These are phyloP conservation scores for Drosophila acutilabella DNA, from an alignment of 2,888 invertebrate species.

Conservation along the genomic window DNA sequence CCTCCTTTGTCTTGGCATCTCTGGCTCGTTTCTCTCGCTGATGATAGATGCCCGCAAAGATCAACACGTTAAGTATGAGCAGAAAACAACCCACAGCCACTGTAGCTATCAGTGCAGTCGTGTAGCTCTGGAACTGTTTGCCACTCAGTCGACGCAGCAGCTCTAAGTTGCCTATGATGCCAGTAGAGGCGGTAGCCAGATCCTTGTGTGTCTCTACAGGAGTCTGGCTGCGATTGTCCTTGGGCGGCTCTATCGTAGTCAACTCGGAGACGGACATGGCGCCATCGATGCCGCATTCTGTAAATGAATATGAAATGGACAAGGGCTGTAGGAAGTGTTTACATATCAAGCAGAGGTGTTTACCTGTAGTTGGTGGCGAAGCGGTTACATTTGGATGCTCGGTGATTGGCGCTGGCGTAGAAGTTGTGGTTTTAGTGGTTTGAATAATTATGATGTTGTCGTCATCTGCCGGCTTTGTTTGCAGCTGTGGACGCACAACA, in stretches of 20 bases:
- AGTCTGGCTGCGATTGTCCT: conserved; percentile 80
- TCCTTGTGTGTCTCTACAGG: conserved; percentile 77
- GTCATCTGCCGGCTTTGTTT: conserved; percentile 80
- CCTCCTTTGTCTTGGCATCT: conserved; percentile 91
- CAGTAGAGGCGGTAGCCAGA: conserved; percentile 82
- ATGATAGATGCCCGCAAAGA: conserved; percentile 95
- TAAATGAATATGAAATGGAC: too few species aligned
- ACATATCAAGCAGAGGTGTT: conserved; percentile 27
- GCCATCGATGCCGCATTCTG: conserved; percentile 80
- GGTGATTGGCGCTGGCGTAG: conserved; percentile 78
- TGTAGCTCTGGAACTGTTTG: conserved; percentile 94
- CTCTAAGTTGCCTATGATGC: conserved; percentile 87
- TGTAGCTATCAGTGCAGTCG: conserved; percentile 94
- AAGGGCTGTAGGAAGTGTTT: too few species aligned
- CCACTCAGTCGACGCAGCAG: conserved; percentile 90
- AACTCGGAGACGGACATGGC: conserved; percentile 80
- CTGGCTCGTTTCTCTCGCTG: conserved; percentile 89
- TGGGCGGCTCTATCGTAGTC: conserved; percentile 83
- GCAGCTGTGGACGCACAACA: conserved; percentile 90
- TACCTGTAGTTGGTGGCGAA: conserved; percentile 83
- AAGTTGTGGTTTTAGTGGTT: conserved; percentile 63
- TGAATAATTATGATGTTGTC: conserved; percentile 82
- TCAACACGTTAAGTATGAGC: conserved; percentile 92
- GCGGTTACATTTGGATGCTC: conserved; percentile 70
- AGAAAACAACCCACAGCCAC: conserved; percentile 94